Base-by-base conservation (phyloP, 2,113 vertebrate genomes). In the Spea multiplicata region DNA sequence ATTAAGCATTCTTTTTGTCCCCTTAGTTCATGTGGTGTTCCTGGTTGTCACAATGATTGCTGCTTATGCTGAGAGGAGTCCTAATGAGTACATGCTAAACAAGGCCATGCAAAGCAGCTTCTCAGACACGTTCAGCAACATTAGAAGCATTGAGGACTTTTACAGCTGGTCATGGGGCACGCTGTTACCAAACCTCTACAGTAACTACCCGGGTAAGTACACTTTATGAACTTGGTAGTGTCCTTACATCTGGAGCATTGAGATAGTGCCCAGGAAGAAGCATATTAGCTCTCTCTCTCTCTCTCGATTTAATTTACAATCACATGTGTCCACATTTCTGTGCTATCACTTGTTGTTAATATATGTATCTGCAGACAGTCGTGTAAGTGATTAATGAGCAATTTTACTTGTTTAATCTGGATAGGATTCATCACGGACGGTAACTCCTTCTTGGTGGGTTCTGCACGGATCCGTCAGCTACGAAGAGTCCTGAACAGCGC, bases 381-480 rank as follows among this genome's bases (percentile, higher is more conserved):
- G 2, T 2, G 30, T 30, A 30, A 2, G 30, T 30, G 30, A 30
- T 30, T 30, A 30, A 30, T 30, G 30, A 30, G 30, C 30, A 30
- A 30, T 30, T 2, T 30, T 30, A 30, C 30, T 30, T 30, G 30
- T 30, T 30, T 30, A 30, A 30, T 30, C 52, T 79, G 30, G 2
- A n/a, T 59, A 89, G 87, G 86, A 13, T 81, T 87, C 52, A 77
- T 86, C 69, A 76, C 82, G 3, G 87, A 88, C 16, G 88, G 86
- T 5, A 85, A 85, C 44, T 82, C 83, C 64, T 84, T 84, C 53
- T 86, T 90, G 17, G 13, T 89, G 80, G 88, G 88, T 66, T 86
- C 73, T 3, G 73, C 85, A n/a, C 75, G 86, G 3, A 82, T 89
- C 46, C 83, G 73, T 49, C 88, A 91, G 84, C 73, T 86, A 49